Base-by-base conservation (phyloP, 2,888 invertebrate genomes). In the Drosophila peninsularis region DNA sequence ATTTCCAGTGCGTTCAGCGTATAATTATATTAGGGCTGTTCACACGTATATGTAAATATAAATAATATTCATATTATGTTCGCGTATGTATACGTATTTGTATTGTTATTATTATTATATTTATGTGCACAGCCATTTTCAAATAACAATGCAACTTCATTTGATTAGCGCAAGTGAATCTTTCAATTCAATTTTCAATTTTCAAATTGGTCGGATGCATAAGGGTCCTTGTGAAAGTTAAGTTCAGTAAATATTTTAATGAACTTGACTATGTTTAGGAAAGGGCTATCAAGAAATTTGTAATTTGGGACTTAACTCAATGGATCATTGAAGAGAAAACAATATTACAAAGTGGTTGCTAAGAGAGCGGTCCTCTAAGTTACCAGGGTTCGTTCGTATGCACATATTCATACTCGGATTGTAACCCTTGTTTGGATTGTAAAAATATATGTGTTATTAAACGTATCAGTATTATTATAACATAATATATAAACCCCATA, bases 171-270 rank as follows among this genome's bases (percentile, higher is more conserved):
- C n/a, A 39, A 39, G 37, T n/a, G 24, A 24, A 24, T 24, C n/a
- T 1, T 30, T 17, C 5, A 27, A 27, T 17, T 11, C 11, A 50
- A 36, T 9, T 21, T n/a, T 39, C 17, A 47, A 30, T 54, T 37
- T 58, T 32, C n/a, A 41, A 66, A 32, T 58, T 7, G 24, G 5
- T 32, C n/a, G 30, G 19, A 30, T 36, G 14, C 42, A 42, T 13
- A 63, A 73, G 69, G 24, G 53, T 34, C 53, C 60, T 73, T 63
- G 24, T 41, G 13, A 34, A 52, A 69, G 60, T 64, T 60, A 64
- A 74, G 63, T 74, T 63, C 14, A 21, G 44, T 60, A 74, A 73
- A 74, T 63, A 74, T 47, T 69, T 73, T 73, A 74, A 73, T 73
- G 73, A 73, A 73, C 73, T 68, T 73, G 50, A 47, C 47, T 36